Evolutionary conservation across 2,797 vertebrate genomes (phyloP), one percentile per base, ranked within the genome.

Genomic region (Tiaroga cobitis): DNA sequence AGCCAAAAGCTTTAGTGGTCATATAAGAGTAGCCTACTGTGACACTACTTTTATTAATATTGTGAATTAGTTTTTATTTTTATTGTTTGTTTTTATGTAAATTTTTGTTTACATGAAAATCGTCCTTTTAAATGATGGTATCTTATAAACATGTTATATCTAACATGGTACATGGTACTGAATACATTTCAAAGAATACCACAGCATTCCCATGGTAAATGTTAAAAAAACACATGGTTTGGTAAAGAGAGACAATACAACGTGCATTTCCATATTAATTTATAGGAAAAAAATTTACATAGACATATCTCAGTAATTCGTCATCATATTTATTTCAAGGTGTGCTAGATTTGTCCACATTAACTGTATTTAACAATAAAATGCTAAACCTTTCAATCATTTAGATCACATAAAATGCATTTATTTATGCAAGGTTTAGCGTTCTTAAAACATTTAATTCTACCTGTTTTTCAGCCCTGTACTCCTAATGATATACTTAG

Each of bases 261-360:
- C 8, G 1, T 32, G 15, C 63, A 65, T 32, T 65, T 32, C 15
- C 63, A 63, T 16, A 21, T 13, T 9, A 24, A 63, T 13, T 63
- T 49, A 65, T 3, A 37, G 21, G 16, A 41, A 54, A 39, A 26
- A 65, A n/a, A 46, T 49, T 19, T 39, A 19, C 37, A 54, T 10
- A 69, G 46, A 78, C 74, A 68, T 32, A 37, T 41, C 39, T 43
- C 41, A 21, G 26, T 3, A 46, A 84, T 84, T 69, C 51, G 61
- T 37, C 2, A 13, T 78, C 39, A 70, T 67, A 54, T 84, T 84
- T 84, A 79, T 70, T 84, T 70, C 13, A 61, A 43, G n/a, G 37
- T 69, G 61, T 56, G 24, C 32, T 32, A 69, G 11, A n/a, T 7
- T 43, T 67, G 8, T 59, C 29, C 65, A 61, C 67, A 46, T 78